These are phyloP conservation scores for Dromiciops gliroides DNA, from an alignment of 2,113 vertebrate species.

Conservation along the genomic window DNA sequence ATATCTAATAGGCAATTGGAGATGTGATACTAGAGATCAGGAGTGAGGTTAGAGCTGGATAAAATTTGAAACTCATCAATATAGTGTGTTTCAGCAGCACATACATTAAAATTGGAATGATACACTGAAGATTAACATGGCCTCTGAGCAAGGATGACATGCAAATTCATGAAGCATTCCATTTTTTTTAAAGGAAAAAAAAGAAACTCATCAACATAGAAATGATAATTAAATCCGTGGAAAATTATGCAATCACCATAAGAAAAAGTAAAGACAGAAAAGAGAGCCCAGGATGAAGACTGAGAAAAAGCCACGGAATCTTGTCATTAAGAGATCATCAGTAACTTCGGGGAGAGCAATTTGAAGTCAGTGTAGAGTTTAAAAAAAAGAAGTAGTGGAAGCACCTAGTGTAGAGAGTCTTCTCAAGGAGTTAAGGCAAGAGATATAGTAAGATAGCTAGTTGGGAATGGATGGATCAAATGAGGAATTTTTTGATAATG, in stretches of 20 bases:
- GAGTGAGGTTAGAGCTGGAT: too few species aligned
- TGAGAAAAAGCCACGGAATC: background rate
- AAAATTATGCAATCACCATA: background rate
- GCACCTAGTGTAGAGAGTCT: background rate
- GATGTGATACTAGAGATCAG: too few species aligned
- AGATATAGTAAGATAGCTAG: too few species aligned
- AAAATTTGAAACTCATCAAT: too few species aligned
- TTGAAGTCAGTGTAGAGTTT: slow-evolving; percentile 22
- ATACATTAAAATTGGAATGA: too few species aligned
- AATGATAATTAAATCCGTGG: background rate
- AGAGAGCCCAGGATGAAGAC: background rate
- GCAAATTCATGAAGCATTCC: slow-evolving; percentile 27
- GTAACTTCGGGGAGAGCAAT: background rate
- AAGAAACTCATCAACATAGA: background rate
- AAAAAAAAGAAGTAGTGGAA: background rate
- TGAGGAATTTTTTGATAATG: too few species aligned
- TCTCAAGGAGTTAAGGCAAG: too few species aligned
- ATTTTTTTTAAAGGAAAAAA: slow-evolving; percentile 25
- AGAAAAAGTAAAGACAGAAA: background rate
- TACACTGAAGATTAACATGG: too few species aligned
- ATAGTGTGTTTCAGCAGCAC: too few species aligned
- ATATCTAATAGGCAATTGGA: too few species aligned
- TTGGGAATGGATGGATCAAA: too few species aligned
- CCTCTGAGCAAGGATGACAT: background rate
- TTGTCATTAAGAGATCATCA: background rate